Evolutionary conservation across 2,113 vertebrate genomes (phyloP), one percentile per base, ranked within the genome.

Genomic region (Myotis davidii): DNA sequence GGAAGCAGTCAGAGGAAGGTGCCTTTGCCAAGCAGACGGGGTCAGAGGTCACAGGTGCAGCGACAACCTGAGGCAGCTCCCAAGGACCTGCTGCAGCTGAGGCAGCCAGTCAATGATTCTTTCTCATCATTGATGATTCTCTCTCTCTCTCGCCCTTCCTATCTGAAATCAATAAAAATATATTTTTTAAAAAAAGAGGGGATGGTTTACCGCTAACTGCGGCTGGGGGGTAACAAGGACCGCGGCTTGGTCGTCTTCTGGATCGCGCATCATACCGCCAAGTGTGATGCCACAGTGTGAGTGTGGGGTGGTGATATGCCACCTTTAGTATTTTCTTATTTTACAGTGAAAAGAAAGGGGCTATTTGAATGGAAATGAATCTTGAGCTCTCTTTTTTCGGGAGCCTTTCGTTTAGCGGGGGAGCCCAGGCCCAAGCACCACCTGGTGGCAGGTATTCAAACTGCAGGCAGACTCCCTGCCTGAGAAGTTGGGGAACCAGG

Each of bases 371-470:
- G 64, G 16, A 78, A 39, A 59, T 20, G 7, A 21, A 45, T 29
- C 32, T n/a, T n/a, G 29, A 64, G 23, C 39, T 65, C 67, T 52
- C 79, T 54, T 54, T 90, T 20, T 0, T 12, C 25, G 4, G n/a
- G n/a, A 42, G 50, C 21, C 72, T 25, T 39, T 23, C 9, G 64
- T 89, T 79, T 52, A 50, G 52, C 64, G 12, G 2, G 2, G 59
- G 29, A 1, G 17, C 59, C 34, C n/a, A 11, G 34, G 84, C 17
- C 32, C 34, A 23, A 21, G 25, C 4, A 14, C 77, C 91, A 27
- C 85, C 88, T 93, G 48, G 84, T 78, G 91, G 88, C 85, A 34
- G 39, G n/a, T 9, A 29, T 32, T 54, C 7, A 27, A 37, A 89
- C 70, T 59, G 52, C 79, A 91, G 17, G 69, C 61, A 59, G 29